These are phyloP conservation scores for Onthophagus sagittarius DNA, from an alignment of 2,888 invertebrate genomes.

Conservation along the genomic window DNA sequence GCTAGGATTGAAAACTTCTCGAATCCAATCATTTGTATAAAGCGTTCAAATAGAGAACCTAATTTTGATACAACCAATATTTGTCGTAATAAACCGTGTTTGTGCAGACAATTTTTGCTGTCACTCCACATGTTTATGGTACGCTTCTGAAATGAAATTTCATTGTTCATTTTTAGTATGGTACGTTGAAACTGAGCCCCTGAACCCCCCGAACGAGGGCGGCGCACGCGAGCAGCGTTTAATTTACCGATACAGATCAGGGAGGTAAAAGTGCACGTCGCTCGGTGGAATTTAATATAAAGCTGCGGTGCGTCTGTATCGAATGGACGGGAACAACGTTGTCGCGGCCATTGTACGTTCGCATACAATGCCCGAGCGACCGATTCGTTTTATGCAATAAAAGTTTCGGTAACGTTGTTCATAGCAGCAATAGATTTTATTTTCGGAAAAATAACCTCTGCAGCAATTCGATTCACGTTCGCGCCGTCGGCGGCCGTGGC, in stretches of 20 bases:
- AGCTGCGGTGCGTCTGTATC: background rate
- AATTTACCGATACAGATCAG: slow-evolving; percentile 6
- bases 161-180: background rate
- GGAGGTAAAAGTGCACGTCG: slow-evolving; percentile 2
- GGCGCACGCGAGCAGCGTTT: background rate
- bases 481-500: slow-evolving; percentile 29
- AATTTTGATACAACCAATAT: background rate
- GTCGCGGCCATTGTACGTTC: slow-evolving; percentile 3
- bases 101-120: background rate
- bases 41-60: background rate
- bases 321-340: background rate
- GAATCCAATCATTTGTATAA: background rate
- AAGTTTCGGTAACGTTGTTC: slow-evolving; percentile 18
- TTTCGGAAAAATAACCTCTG: slow-evolving; percentile 17
- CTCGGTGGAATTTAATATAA: slow-evolving; percentile 7
- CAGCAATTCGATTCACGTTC: slow-evolving; percentile 34
- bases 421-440: slow-evolving; percentile 21
- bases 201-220: no score
- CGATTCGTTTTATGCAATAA: slow-evolving; percentile 15
- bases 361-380: background rate
- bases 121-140: background rate
- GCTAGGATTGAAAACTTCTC: background rate
- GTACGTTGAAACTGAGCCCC: background rate
- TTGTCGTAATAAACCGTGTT: background rate
- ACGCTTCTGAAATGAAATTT: background rate